Base-by-base conservation (phyloP, 1,140 invertebrate genomes). In the Plodia interpunctella region DNA sequence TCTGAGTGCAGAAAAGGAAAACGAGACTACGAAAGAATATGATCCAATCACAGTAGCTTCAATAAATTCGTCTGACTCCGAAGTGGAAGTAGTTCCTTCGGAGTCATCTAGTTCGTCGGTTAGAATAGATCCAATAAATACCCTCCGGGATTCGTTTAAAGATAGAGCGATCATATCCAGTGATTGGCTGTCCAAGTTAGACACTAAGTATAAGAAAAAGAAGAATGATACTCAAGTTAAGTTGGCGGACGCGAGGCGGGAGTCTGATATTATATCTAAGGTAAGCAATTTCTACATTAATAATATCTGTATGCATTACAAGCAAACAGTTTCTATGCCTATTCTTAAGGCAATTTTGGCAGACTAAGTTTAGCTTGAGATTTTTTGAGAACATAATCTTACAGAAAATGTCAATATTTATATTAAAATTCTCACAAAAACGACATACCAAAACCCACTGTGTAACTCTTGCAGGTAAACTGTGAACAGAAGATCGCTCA, bases 21-120 rank as follows among this genome's bases (percentile, higher is more conserved):
- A 69, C 65, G 75, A 84, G 56, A 2, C 18, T 4, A 56, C 59
- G 51, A 78, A 74, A 59, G 87, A 90, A 69, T 90, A 88, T 75
- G 83, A 89, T 59, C 86, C 80, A 11, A 78, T 90, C 1, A 87
- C 85, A 4, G 78, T 87, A 0, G 83, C 86, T 2, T 88, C 86
- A n/a, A 82, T 90, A 15, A 90, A 86, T 30, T 87, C 87, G 0
- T 89, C 87, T 9, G 88, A 90, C 67, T 90, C 88, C 18, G 90
- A 90, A 59, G 66, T 86, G 15, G 87, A 90, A 61, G 59, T 87
- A 19, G 72, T 88, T 15, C 76, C 80, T 21, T 88, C 87, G 5
- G 87, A 90, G 32, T 72, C 85, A 5, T 89, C 87, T 1, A 89
- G 79, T 6, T 65, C 81, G 25, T 89, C 86, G 5, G 58, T 77